Evolutionary conservation across 2,888 invertebrate genomes (phyloP), one percentile per base, ranked within the genome.

Genomic region (Aplocera efformata): DNA sequence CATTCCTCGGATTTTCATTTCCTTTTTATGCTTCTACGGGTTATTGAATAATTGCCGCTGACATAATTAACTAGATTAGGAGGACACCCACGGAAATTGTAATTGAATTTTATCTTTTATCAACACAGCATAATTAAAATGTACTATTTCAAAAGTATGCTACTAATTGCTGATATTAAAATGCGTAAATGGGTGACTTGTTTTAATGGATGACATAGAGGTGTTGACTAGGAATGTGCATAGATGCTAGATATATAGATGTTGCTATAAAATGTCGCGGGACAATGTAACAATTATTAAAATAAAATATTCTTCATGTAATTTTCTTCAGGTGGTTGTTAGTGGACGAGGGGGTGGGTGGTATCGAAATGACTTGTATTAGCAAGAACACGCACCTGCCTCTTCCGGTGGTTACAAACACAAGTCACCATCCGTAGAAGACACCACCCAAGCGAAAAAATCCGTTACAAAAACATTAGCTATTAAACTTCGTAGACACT

Each of bases 391-490:
- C 22, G 17, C 79, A 80, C 84, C 78, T 78, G 79, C 60, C 56
- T 45, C 65, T 60, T 74, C 74, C 79, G 71, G 67, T 63, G 32
- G 39, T 34, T 42, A 32, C 32, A 33, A 32, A 26, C 30, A 42
- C 50, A 59, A 60, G 50, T 60, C 67, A 67, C 67, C 64, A 53
- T 51, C 52, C 75, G 71, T 72, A 67, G 70, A 81, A 73, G 80
- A 62, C 77, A 68, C 54, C 66, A 52, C 47, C 68, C 67, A 63
- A 79, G 72, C 86, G 75, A 78, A 62, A 66, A 81, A 86, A 72
- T 80, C 79, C 86, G 86, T 86, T 88, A 85, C 37, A 44, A 52
- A 13, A 43, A 5, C 13, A 42, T 44, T 33, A 39, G 26, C 37
- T 25, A 20, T 9, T 36, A 8, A 31, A 48, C n/a, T 40, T 37